These are phyloP conservation scores for Spea bombifrons DNA, from an alignment of 2,113 vertebrate species.

Conservation along the genomic window DNA sequence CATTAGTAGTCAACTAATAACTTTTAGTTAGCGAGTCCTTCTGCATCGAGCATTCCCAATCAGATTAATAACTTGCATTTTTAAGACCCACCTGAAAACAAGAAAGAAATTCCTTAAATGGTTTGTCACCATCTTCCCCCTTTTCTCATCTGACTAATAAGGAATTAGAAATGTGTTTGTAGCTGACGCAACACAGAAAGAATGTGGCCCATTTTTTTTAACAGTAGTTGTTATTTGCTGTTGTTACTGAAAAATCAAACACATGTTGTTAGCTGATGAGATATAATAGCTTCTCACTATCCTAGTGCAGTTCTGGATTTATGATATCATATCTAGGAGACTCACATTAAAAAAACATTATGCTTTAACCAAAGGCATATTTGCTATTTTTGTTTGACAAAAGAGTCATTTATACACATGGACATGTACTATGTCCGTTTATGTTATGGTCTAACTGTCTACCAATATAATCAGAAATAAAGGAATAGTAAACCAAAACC, in stretches of 20 bases:
- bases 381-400: conserved; percentile 24
- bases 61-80: not conserved
- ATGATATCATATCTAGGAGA: not conserved
- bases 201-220: not conserved
- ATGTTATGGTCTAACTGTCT: conserved; percentile 35
- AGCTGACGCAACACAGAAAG: not conserved
- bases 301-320: not conserved
- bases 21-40: no score
- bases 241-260: conserved; percentile 2
- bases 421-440: conserved; percentile 7
- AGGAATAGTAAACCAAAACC: conserved; percentile 29
- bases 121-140: not conserved
- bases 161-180: not conserved
- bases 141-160: not conserved
- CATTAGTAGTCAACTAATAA: no score
- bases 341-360: conserved; percentile 37
- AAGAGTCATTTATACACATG: conserved; percentile 6
- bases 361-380: conserved; percentile 8
- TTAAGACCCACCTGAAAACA: not conserved
- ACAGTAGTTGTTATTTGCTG: conserved; percentile 9
- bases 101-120: not conserved
- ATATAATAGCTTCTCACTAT: not conserved
- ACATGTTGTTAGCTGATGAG: not conserved
- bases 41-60: no score
- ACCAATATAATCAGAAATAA: conserved; percentile 40